These are phyloP conservation scores for Procapra przewalskii DNA, from an alignment of 2,113 vertebrate species.

Conservation along the genomic window DNA sequence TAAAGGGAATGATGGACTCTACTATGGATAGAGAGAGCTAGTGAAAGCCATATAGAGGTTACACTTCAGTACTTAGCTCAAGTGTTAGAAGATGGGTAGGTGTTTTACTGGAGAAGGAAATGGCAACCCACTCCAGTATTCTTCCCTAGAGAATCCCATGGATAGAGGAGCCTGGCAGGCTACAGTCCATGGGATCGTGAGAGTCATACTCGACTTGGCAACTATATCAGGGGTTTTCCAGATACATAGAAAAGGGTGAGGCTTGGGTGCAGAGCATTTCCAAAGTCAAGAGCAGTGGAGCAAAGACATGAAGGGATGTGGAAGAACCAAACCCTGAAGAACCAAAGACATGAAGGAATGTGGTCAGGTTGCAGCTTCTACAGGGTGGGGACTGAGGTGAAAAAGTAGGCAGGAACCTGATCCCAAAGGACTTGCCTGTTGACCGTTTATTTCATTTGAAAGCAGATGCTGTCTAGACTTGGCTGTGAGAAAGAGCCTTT, in stretches of 20 bases:
- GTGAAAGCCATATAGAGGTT: background rate
- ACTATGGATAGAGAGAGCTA: background rate
- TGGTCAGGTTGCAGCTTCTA: background rate
- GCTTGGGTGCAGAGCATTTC: background rate
- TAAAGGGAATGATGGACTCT: background rate
- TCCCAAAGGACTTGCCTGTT: background rate
- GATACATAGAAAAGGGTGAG: background rate
- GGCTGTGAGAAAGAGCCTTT: background rate
- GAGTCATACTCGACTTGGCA: background rate
- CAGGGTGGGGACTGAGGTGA: background rate
- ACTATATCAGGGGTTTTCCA: background rate
- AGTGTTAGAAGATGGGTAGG: background rate
- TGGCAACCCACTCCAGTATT: background rate
- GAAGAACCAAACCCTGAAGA: background rate
- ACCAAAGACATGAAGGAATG: background rate
- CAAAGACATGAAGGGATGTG: accelerated
- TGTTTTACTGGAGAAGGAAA: background rate
- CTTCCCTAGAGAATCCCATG: background rate
- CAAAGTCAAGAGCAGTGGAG: background rate
- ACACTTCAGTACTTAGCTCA: background rate
- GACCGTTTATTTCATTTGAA: background rate
- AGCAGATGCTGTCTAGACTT: background rate
- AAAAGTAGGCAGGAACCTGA: background rate
- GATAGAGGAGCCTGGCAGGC: background rate
- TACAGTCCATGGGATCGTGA: background rate